Conservation (phyloP, 2,113 vertebrate species). For the Recurvirostra avosetta region DNA sequence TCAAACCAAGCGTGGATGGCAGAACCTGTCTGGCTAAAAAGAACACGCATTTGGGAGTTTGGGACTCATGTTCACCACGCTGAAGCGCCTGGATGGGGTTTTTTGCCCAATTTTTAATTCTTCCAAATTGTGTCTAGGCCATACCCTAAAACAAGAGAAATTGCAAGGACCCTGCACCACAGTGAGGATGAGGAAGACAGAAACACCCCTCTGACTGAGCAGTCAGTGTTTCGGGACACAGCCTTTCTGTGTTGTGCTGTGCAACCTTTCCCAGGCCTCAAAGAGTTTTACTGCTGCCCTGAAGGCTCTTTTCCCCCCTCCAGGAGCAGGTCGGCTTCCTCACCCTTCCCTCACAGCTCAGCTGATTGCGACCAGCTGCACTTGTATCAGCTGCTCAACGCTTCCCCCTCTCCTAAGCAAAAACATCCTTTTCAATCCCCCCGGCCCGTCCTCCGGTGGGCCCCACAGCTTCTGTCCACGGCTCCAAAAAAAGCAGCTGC, state of each 20-base stretch:
- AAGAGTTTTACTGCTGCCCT: not conserved
- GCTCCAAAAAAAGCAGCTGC: not conserved
- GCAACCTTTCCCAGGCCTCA: not conserved
- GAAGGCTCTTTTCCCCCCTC: not conserved
- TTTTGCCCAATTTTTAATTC: not conserved
- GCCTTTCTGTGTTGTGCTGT: not conserved
- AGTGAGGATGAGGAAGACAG: not conserved
- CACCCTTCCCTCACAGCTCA: fast-evolving
- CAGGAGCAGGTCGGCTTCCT: not conserved
- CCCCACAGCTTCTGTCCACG: fast-evolving
- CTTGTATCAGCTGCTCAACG: not conserved
- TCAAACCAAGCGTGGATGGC: not conserved
- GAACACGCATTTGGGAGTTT: not conserved
- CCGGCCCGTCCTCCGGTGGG: not conserved
- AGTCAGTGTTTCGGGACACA: fast-evolving
- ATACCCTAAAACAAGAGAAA: not conserved
- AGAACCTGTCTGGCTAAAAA: slow-evolving; percentile 36
- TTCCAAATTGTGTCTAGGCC: not conserved
- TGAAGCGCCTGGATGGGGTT: not conserved
- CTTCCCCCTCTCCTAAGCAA: not conserved
- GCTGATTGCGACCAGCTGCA: not conserved
- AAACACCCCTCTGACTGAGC: not conserved
- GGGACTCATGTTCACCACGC: fast-evolving
- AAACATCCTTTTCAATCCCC: not conserved
- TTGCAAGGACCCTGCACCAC: not conserved